phyloP scores from a whole-genome alignment of 2,888 invertebrate species.

The Timema podura region DNA sequence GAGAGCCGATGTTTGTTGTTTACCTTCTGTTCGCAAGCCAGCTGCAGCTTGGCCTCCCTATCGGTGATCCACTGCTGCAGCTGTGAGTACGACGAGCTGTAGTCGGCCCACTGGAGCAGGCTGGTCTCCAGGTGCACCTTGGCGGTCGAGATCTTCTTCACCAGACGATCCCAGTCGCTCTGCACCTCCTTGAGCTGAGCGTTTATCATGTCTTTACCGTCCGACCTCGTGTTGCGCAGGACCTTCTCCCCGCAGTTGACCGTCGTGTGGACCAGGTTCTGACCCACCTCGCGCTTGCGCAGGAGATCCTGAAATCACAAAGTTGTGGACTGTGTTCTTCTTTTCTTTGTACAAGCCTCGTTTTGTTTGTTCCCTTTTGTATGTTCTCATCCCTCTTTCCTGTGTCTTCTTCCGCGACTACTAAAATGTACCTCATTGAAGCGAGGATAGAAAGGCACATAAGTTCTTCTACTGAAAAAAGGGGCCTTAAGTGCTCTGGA shows the following conservation, averaged over 20 bases:
- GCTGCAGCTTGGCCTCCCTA: constrained; percentile 85
- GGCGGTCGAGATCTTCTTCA: constrained; percentile 86
- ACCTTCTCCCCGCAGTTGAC: constrained; percentile 90
- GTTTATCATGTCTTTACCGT: constrained; percentile 83
- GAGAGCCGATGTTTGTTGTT: background rate
- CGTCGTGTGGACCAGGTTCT: constrained; percentile 79
- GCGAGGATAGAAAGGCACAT: too few relatives aligned
- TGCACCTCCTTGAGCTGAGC: constrained; percentile 84
- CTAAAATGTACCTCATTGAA: too few relatives aligned
- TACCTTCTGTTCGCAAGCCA: constrained; percentile 79
- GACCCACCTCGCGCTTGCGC: constrained; percentile 79
- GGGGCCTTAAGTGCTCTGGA: too few relatives aligned
- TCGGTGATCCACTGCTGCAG: constrained; percentile 93
- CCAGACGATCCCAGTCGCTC: constrained; percentile 86
- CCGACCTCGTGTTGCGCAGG: constrained; percentile 78
- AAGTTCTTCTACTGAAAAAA: too few relatives aligned
- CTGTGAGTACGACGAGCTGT: constrained; percentile 88
- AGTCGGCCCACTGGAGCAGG: constrained; percentile 92
- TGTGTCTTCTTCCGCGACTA: too few relatives aligned
- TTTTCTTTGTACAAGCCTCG: too few relatives aligned
- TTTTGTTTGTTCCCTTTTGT: too few relatives aligned
- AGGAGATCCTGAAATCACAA: constrained; percentile 63
- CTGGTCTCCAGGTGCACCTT: constrained; percentile 89
- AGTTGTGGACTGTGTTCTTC: too few relatives aligned
- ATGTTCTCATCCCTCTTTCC: too few relatives aligned